Conservation (phyloP, 2,113 vertebrate species). For the Marmota flaviventris region DNA sequence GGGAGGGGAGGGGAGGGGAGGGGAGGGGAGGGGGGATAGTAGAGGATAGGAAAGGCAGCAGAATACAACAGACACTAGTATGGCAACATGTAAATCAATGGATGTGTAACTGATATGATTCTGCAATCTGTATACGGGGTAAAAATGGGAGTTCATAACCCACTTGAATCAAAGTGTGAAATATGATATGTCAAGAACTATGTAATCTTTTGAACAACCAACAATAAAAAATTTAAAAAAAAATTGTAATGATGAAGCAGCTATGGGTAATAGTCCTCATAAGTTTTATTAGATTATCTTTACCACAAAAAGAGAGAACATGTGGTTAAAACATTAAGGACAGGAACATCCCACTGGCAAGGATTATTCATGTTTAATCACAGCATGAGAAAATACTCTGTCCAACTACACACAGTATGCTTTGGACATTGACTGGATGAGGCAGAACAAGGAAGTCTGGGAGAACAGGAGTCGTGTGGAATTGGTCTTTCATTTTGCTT, state of each 20-base stretch:
- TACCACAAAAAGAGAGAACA: constrained; percentile 55
- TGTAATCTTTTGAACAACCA: too few species aligned
- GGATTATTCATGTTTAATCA: background rate
- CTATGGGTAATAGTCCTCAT: background rate
- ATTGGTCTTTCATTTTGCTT: background rate
- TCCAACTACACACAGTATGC: background rate
- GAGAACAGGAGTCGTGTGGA: background rate
- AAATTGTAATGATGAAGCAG: background rate
- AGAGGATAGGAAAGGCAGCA: too few species aligned
- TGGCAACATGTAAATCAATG: too few species aligned
- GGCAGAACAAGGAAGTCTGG: background rate
- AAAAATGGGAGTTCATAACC: too few species aligned
- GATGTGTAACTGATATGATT: too few species aligned
- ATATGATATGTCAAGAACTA: too few species aligned
- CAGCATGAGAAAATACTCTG: background rate
- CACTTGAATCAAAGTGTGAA: too few species aligned
- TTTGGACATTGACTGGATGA: background rate
- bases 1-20: too few species aligned
- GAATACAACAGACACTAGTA: too few species aligned
- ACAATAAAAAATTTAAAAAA: background rate
- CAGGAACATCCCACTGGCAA: background rate
- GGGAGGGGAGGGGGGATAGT: too few species aligned
- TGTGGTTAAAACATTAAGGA: constrained; percentile 4
- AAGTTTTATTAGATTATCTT: constrained; percentile 29
- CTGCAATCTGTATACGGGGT: too few species aligned